A percentile compares a stretch with the other conserved stretches of the same genome.
Evolutionary conservation across 2,113 vertebrate genomes (phyloP).

Genomic region (Empidonax alnorum): DNA sequence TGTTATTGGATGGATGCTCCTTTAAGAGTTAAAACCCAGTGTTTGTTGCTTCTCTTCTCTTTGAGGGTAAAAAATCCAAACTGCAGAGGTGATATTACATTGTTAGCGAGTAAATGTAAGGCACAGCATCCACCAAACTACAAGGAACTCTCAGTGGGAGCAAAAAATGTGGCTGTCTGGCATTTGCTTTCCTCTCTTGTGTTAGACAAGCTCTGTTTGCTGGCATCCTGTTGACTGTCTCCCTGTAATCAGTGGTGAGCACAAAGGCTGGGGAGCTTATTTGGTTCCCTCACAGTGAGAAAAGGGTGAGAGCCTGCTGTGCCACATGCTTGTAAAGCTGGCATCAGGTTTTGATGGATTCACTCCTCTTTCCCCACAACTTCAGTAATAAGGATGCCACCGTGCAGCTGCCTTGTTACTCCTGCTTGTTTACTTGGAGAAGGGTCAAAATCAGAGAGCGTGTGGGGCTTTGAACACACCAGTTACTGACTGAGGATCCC

Average conservation of each 20-base stretch:
- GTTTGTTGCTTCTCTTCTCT: not conserved
- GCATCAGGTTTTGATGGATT: not conserved
- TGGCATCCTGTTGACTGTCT: not conserved
- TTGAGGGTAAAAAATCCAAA: not conserved
- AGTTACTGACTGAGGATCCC: not conserved
- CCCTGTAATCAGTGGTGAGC: not conserved
- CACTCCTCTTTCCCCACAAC: not conserved
- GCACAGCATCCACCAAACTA: not conserved
- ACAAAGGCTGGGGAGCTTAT: not conserved
- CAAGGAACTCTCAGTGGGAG: not conserved
- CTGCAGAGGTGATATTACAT: not conserved
- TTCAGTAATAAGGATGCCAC: not conserved
- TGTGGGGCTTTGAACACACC: not conserved
- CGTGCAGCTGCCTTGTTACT: not conserved
- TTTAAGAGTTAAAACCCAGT: not conserved
- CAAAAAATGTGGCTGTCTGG: not conserved
- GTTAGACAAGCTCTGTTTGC: not conserved
- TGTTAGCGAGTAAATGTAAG: not conserved
- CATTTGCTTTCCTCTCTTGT: not conserved
- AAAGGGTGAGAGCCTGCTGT: not conserved
- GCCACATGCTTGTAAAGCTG: not conserved
- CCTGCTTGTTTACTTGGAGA: not conserved
- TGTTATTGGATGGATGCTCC: not conserved
- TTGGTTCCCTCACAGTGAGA: not conserved
- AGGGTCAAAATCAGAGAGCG: not conserved